phyloP scores from a whole-genome alignment of 1,140 invertebrate species.

The Teleogryllus occipitalis region DNA sequence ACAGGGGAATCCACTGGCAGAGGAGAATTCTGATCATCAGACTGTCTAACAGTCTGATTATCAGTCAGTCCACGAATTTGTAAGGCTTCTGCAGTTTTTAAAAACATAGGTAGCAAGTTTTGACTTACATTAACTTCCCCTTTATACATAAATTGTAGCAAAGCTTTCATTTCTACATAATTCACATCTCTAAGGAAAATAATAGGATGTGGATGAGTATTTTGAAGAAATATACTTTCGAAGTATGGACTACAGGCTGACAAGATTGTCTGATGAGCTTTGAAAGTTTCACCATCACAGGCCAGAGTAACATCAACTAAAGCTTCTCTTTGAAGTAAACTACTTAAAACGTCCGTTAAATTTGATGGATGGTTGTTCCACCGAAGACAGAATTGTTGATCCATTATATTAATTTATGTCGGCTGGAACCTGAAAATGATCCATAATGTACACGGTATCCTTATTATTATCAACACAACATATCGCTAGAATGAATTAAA shows the following conservation, averaged over 20 bases:
- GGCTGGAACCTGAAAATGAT: conserved; percentile 19
- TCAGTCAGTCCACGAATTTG: conserved; percentile 84
- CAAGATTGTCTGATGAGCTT: conserved; percentile 87
- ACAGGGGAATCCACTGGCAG: conserved; percentile 25
- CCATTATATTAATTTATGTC: conserved; percentile 45
- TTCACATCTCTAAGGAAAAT: conserved; percentile 86
- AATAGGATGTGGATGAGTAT: conserved; percentile 83
- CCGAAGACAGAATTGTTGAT: conserved; percentile 88
- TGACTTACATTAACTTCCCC: conserved; percentile 83
- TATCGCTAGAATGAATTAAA: conserved; percentile 7
- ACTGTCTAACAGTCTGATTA: conserved; percentile 43
- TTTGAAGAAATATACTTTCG: conserved; percentile 85
- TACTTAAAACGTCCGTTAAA: conserved; percentile 78
- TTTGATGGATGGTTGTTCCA: conserved; percentile 91
- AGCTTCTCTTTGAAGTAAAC: conserved; percentile 73
- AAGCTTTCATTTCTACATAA: conserved; percentile 75
- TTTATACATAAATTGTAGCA: conserved; percentile 86
- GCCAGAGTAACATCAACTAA: conserved; percentile 88
- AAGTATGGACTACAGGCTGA: conserved; percentile 93
- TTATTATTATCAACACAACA: not conserved
- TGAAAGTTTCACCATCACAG: conserved; percentile 82
- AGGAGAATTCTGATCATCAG: conserved; percentile 26
- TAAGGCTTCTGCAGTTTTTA: conserved; percentile 83
- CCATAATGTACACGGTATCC: not conserved
- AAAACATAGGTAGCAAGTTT: conserved; percentile 76